Percentiles rank a stretch among this genome's conserved stretches.
Conservation (phyloP, 2,113 vertebrate species). For the Otolemur garnettii region DNA sequence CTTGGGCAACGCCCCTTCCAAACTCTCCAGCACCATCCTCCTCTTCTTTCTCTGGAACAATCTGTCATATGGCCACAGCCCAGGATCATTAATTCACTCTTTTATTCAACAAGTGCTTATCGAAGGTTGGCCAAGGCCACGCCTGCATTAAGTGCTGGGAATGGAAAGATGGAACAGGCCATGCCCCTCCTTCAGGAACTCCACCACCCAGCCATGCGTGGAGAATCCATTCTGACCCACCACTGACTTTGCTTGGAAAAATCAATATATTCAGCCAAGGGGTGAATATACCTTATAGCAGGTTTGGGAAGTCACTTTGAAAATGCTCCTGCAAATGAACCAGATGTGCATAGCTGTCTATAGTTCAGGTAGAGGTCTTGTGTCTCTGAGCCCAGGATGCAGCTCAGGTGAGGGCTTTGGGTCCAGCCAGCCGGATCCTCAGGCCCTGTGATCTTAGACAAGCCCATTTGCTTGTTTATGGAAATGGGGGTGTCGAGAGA, state of each 20-base stretch:
- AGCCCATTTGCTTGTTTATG: background rate
- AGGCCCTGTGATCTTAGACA: background rate
- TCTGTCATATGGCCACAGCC: fast-evolving
- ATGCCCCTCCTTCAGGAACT: background rate
- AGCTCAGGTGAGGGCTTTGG: background rate
- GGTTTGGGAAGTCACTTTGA: background rate
- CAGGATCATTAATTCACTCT: fast-evolving
- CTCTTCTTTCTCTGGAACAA: background rate
- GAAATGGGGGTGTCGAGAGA: fast-evolving
- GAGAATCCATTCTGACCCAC: background rate
- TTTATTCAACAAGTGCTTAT: fast-evolving
- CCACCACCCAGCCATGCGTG: fast-evolving
- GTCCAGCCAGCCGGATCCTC: fast-evolving
- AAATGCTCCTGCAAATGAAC: background rate
- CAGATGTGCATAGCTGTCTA: fast-evolving
- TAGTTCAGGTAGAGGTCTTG: too few relatives aligned
- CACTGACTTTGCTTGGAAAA: background rate
- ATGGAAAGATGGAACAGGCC: fast-evolving
- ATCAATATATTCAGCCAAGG: background rate
- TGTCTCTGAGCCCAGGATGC: background rate
- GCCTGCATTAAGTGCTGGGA: background rate
- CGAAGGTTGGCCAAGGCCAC: fast-evolving
- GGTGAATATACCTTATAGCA: fast-evolving
- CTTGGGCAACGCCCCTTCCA: fast-evolving
- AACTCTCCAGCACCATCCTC: fast-evolving